Base-by-base conservation (phyloP, 2,113 vertebrate genomes). In the Danionella cerebrum region DNA sequence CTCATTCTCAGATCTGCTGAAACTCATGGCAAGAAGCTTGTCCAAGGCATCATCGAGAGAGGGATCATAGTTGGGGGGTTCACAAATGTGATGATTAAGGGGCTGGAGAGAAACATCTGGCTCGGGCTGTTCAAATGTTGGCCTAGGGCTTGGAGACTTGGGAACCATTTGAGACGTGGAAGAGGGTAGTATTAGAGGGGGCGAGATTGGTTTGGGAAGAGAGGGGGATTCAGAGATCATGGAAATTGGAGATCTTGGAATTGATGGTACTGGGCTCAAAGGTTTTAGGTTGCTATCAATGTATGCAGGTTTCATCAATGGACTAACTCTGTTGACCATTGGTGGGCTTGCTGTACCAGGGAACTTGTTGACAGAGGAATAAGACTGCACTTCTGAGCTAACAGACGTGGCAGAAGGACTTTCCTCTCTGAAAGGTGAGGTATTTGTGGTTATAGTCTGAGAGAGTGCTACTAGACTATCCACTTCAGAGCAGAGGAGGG, bases 41-140 rank as follows among this genome's bases (percentile, higher is more conserved):
- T 90, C 86, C 13, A 90, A 79, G 1, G 79, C 86, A 55, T 88
- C 85, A 4, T 90, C 84, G 52, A 89, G 68, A 12, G 83, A 88
- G 11, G 83, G 81, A 27, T 86, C 78, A 1, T 3, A 42, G 22
- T 21, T 7, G 5, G 69, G 71, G 22, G 71, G 70, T 8, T 67
- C 81, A 39, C n/a, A n/a, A n/a, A 75, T 74, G 3, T 21, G 51
- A 64, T 1, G 75, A 53, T 70, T 71, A 60, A 75, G 68, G 76
- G 66, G 53, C 3, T 62, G 60, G 47, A 3, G 54, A 4, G 63
- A 67, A 38, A 55, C 1, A 0, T 64, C n/a, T 0, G 64, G 52
- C 38, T 78, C 76, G 2, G 50, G 6, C 18, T 55, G 33, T 63
- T 72, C 70, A 39, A 68, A 60, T 48, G 29, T 8, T 6, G 68